Base-by-base conservation (phyloP, 2,888 invertebrate species). In the Eurytoma adleriae region DNA sequence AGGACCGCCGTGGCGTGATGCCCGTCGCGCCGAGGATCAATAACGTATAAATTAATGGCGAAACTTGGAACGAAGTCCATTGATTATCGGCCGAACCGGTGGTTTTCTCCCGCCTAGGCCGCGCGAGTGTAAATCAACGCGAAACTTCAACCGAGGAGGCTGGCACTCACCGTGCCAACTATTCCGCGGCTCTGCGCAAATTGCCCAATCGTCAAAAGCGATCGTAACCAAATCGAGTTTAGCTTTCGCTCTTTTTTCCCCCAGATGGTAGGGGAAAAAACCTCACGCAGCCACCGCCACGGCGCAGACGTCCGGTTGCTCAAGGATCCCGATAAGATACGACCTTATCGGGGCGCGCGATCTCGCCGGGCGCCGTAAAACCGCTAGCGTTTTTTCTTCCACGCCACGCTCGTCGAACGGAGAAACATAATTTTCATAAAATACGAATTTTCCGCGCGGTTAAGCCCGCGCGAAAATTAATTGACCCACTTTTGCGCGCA, bases 61-160 rank as follows among this genome's bases (percentile, higher is more conserved):
- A 76, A 80, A 80, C 80, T 80, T 75, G n/a, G 75, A 54, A 20
- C 24, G 67, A 52, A 20, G 61, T 56, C 71, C 80, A 80, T 80
- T 72, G 27, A 64, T 80, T 80, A 80, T 72, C 75, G 71, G 40
- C 40, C 40, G 56, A 67, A 76, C 71, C 71, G 75, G 73, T 52
- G 74, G 62, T 69, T 73, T 61, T 50, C 40, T 50, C 59, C 62
- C 40, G 57, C 66, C 10, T 56, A 4, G 10, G 10, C 78, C 13
- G 27, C 61, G 54, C 70, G 68, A 71, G 61, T 72, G 75, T 80
- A 80, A 78, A 80, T 80, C 73, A 69, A 70, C 69, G 59, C 18
- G 73, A 73, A 72, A 68, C 74, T 74, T 69, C 54, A 67, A 52
- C 67, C 27, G 16, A 7, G 27, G 72, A 24, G 27, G 52, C 64